Percentiles rank a stretch among this genome's conserved stretches.
Conservation (phyloP, 2,888 invertebrate genomes). For the Tolmerus cingulatus region DNA sequence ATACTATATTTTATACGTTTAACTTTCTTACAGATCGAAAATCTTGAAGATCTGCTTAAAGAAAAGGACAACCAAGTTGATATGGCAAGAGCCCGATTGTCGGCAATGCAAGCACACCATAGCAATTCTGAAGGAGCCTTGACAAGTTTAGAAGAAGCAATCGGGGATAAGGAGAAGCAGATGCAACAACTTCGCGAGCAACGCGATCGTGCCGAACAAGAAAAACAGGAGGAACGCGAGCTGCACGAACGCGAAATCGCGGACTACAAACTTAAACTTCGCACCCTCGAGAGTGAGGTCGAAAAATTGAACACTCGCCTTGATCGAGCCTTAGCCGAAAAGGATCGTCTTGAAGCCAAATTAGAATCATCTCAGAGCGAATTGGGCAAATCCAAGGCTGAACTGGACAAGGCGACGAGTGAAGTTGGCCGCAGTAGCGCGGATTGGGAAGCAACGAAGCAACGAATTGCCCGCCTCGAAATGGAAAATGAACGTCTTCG, state of each 20-base stretch:
- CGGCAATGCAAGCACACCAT: slow-evolving; percentile 94
- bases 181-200: slow-evolving; percentile 92
- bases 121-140: slow-evolving; percentile 93
- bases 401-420: slow-evolving; percentile 88
- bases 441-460: slow-evolving; percentile 70
- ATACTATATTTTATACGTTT: background rate
- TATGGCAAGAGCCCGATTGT: slow-evolving; percentile 87
- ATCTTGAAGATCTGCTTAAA: slow-evolving; percentile 93
- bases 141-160: slow-evolving; percentile 92
- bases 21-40: slow-evolving; percentile 80
- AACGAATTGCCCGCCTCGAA: slow-evolving; percentile 83
- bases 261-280: slow-evolving; percentile 94
- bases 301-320: slow-evolving; percentile 86
- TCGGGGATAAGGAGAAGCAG: slow-evolving; percentile 96
- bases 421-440: slow-evolving; percentile 88
- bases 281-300: slow-evolving; percentile 89
- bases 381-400: slow-evolving; percentile 92
- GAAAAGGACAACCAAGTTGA: slow-evolving; percentile 99
- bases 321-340: slow-evolving; percentile 88
- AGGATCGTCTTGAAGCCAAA: slow-evolving; percentile 89
- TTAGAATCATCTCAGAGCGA: slow-evolving; percentile 93
- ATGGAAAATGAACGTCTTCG: slow-evolving; percentile 89
- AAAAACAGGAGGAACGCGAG: slow-evolving; percentile 95
- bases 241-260: slow-evolving; percentile 91
- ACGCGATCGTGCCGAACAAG: slow-evolving; percentile 92